Evolutionary conservation across 2,888 invertebrate species (phyloP), one percentile per base, ranked within the genome.

Genomic region (Polydrusus cervinus): DNA sequence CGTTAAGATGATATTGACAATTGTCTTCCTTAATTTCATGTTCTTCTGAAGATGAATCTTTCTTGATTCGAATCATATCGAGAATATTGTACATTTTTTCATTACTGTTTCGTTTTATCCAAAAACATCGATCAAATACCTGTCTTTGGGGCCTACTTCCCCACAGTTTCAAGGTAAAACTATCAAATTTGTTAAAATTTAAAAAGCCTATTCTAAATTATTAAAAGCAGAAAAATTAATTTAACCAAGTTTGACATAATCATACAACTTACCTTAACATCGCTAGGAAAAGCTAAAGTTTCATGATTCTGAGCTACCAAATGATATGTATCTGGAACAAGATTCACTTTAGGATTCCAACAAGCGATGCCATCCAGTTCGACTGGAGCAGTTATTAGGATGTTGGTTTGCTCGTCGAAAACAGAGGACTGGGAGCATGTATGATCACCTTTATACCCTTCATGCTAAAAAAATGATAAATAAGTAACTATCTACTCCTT

Each of bases 371-470:
- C 53, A 8, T 53, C 7, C 1, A 25, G 1, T 53, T 53, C 3
- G 13, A n/a, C 1, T 5, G n/a, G 6, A 30, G 11, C 25, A 1
- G 8, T n/a, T 11, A 53, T 53, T 7, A 53, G 8, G 25, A 30
- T 53, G 7, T 53, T 25, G 11, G 53, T 53, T 30, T 3, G n/a
- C n/a, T 53, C 53, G 53, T 53, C 53, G 53, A 53, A 53, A 3
- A 30, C 53, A 25, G 53, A 53, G n/a, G 1, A n/a, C 3, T 9
- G 11, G 7, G 53, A 53, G 8, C 53, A 6, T 30, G 53, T n/a
- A 6, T 2, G 25, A 6, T 53, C 25, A 9, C 53, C 53, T 53
- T 53, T 53, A 25, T 30, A 3, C n/a, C 53, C 53, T 53, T n/a
- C 53, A 30, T 53, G 53, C 53, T 53, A 53, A 13, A 51, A 20